Percentiles rank a stretch among this genome's conserved stretches.
phyloP scores from a whole-genome alignment of 2,797 vertebrate species.

The Pangasius macronema region DNA sequence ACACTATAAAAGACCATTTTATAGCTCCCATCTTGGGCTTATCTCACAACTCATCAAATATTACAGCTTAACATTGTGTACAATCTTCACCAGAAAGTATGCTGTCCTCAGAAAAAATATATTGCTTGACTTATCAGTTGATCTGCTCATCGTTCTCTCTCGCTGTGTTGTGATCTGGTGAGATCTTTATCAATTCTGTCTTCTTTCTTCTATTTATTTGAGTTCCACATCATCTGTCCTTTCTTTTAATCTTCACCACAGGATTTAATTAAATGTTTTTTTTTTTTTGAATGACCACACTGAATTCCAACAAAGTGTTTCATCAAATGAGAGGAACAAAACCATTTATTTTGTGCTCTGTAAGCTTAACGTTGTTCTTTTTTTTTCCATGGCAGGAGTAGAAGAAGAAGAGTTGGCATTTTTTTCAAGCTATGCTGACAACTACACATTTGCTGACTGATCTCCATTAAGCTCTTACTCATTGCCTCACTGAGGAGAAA shows the following conservation, averaged over 20 bases:
- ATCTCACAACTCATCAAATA: neutral
- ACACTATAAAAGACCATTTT: too few species aligned
- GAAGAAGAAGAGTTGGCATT: neutral
- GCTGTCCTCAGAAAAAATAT: neutral
- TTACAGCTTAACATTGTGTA: conserved; percentile 1
- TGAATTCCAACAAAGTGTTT: conserved; percentile 15
- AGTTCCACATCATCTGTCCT: neutral
- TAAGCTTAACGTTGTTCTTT: neutral
- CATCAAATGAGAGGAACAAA: conserved; percentile 33
- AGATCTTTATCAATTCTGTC: conserved; percentile 10
- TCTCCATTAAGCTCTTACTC: neutral
- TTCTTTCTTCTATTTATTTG: conserved; percentile 26
- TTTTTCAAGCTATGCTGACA: conserved; percentile 1
- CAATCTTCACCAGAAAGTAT: neutral
- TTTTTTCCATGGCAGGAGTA: conserved; percentile 10
- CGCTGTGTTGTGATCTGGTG: neutral
- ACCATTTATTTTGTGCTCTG: conserved; percentile 24
- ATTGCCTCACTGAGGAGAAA: neutral
- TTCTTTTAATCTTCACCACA: neutral
- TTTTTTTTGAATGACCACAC: neutral
- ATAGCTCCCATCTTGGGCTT: neutral
- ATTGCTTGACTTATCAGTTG: neutral
- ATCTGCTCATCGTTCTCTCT: neutral
- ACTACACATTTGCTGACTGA: neutral
- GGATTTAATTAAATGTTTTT: conserved; percentile 44